phyloP scores from a whole-genome alignment of 2,113 vertebrate species.

The Acrocephalus kingi region DNA sequence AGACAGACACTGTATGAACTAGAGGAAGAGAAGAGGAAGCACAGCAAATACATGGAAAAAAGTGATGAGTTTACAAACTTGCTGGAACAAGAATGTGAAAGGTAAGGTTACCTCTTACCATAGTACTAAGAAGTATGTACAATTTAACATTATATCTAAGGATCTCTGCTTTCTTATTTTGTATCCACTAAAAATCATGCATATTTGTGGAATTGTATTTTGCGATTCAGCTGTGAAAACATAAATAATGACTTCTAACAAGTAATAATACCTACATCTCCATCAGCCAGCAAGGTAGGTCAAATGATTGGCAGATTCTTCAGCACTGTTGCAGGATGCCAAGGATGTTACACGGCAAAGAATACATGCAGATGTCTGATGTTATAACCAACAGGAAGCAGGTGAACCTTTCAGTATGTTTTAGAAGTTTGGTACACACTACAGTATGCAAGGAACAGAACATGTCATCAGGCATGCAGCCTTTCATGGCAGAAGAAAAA shows the following conservation, averaged over 20 bases:
- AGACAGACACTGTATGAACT: slow-evolving; percentile 76
- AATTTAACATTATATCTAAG: not conserved
- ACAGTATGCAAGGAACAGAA: not conserved
- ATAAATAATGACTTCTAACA: not conserved
- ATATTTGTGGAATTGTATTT: not conserved
- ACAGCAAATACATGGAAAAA: slow-evolving; percentile 80
- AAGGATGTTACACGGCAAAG: not conserved
- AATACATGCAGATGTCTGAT: not conserved
- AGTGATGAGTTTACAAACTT: slow-evolving; percentile 81
- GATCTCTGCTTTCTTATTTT: not conserved
- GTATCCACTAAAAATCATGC: not conserved
- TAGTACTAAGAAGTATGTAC: not conserved
- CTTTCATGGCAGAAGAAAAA: not conserved
- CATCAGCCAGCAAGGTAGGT: not conserved
- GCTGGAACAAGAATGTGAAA: slow-evolving; percentile 87
- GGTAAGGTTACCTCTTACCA: slow-evolving; percentile 77
- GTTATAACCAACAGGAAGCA: not conserved
- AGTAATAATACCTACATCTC: not conserved
- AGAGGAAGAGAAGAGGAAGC: slow-evolving; percentile 83
- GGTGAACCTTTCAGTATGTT: not conserved
- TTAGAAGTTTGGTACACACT: not conserved
- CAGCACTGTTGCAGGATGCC: not conserved
- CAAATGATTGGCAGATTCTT: not conserved
- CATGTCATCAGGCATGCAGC: not conserved
- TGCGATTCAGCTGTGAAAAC: not conserved